Percentiles rank a stretch among this genome's conserved stretches.
Conservation (phyloP, 92 coral and sea anemone genomes). For the Bergia puertoricense region DNA sequence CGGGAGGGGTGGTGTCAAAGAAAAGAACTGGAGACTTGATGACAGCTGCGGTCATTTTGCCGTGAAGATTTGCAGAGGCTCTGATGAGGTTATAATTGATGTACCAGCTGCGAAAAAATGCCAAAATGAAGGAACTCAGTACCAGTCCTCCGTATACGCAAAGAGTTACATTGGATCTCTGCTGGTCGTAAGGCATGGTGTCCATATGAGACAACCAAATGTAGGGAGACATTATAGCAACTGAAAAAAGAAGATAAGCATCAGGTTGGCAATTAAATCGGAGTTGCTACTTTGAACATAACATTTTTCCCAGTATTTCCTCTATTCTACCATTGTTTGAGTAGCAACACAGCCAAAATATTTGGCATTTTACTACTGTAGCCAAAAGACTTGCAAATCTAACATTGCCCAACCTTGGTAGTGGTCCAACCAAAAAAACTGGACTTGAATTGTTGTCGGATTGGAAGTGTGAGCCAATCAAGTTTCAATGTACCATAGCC, state of each 20-base stretch:
- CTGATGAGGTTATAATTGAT: slow-evolving; percentile 38
- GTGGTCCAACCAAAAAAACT: no score
- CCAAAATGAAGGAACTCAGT: slow-evolving; percentile 41
- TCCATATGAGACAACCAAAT: slow-evolving; percentile 52
- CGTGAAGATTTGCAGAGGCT: slow-evolving; percentile 65
- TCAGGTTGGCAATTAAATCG: neutral
- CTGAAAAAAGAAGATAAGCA: neutral
- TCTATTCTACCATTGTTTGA: no score
- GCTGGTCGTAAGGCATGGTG: slow-evolving; percentile 48
- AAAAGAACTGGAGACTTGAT: slow-evolving; percentile 67
- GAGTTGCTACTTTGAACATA: no score
- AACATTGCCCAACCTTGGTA: no score
- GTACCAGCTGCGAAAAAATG: slow-evolving; percentile 6
- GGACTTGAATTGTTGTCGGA: no score
- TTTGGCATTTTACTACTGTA: no score
- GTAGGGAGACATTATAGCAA: slow-evolving; percentile 39
- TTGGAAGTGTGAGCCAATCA: no score
- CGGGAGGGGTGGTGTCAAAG: slow-evolving; percentile 71
- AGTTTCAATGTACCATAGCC: no score
- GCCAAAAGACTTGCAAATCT: no score
- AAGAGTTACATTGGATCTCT: slow-evolving; percentile 35
- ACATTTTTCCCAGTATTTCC: no score
- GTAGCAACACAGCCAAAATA: no score
- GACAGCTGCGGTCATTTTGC: slow-evolving; percentile 58
- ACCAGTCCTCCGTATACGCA: slow-evolving; percentile 51